A percentile compares a stretch with the other conserved stretches of the same genome.
Evolutionary conservation across 2,797 vertebrate species (phyloP).

Genomic region (Threskiornis aethiopicus): DNA sequence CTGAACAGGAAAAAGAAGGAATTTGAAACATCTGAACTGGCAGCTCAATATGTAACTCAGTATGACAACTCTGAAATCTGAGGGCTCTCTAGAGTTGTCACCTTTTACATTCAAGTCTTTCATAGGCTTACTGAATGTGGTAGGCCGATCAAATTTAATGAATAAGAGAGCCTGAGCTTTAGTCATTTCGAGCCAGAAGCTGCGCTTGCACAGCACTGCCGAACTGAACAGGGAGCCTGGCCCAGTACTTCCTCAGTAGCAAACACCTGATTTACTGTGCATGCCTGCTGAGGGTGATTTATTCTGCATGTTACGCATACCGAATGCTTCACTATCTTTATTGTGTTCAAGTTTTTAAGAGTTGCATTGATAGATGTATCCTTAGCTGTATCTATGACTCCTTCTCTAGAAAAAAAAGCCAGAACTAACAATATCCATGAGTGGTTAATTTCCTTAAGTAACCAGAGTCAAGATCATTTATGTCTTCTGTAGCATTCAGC

Average conservation of each 20-base stretch:
- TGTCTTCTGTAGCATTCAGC: neutral
- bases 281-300: neutral
- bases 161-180: neutral
- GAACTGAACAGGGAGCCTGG: accelerated
- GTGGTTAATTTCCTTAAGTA: neutral
- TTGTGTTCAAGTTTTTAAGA: neutral
- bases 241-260: neutral
- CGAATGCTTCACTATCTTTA: neutral
- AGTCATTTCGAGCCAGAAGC: neutral
- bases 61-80: neutral
- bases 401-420: neutral
- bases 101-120: neutral
- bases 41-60: neutral
- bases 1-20: neutral
- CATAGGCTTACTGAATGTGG: neutral
- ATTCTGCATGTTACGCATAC: neutral
- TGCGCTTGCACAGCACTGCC: neutral
- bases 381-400: neutral
- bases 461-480: neutral
- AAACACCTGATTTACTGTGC: neutral
- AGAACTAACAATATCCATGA: neutral
- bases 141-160: neutral
- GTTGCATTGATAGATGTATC: neutral
- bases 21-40: neutral
- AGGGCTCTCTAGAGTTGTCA: neutral